A percentile compares a stretch with the other conserved stretches of the same genome.
Conservation (phyloP, 2,888 invertebrate species). For the Leptopilina myrica region DNA sequence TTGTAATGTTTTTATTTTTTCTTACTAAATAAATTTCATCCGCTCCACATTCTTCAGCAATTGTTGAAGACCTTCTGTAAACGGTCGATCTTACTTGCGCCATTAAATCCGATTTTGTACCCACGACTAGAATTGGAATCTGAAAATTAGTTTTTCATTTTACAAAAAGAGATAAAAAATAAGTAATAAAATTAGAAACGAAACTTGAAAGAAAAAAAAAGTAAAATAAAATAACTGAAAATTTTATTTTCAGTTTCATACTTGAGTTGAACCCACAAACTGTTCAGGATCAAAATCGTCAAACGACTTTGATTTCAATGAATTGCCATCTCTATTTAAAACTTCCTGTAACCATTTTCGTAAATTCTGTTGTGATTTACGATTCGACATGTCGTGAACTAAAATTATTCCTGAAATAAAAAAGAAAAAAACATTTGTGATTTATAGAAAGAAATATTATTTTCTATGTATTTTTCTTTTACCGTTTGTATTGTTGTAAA, state of each 20-base stretch:
- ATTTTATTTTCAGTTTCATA: conserved; percentile 59
- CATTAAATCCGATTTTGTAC: conserved; percentile 93
- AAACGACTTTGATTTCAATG: conserved; percentile 75
- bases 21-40: conserved; percentile 92
- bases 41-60: conserved; percentile 94
- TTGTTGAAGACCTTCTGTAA: conserved; percentile 81
- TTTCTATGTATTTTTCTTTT: conserved; percentile 47
- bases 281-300: conserved; percentile 91
- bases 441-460: no score
- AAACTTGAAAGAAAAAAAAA: conserved; percentile 5
- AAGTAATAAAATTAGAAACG: neutral
- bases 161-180: neutral
- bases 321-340: conserved; percentile 84
- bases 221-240: conserved; percentile 21
- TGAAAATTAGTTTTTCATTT: conserved; percentile 73
- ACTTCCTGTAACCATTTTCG: conserved; percentile 96
- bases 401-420: conserved; percentile 86
- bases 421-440: no score
- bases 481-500: conserved; percentile 96
- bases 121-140: conserved; percentile 96
- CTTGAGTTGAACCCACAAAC: conserved; percentile 89
- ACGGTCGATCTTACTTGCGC: conserved; percentile 85
- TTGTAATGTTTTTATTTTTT: conserved; percentile 12
- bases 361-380: conserved; percentile 96
- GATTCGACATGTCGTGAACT: conserved; percentile 97